Conservation (phyloP, 1,140 invertebrate species). For the Drosophila kikkawai region DNA sequence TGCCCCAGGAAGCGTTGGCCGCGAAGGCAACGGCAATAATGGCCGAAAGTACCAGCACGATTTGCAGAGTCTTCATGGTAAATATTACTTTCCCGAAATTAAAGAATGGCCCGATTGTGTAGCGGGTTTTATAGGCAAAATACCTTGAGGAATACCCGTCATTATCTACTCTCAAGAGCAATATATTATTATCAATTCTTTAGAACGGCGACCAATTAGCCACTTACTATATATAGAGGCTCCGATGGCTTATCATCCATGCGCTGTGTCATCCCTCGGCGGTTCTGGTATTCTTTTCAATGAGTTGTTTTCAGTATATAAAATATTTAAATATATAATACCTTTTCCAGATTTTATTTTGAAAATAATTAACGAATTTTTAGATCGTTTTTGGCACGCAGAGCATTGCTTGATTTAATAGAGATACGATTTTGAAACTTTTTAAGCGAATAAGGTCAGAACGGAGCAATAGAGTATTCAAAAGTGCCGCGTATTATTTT, state of each 20-base stretch:
- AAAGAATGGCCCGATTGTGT: neutral
- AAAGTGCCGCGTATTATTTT: neutral
- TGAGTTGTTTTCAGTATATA: too few species aligned
- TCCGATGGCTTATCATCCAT: conserved; percentile 24
- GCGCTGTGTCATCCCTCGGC: conserved; percentile 16
- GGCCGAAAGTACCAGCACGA: conserved; percentile 41
- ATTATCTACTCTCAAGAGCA: conserved; percentile 21
- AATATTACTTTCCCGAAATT: neutral
- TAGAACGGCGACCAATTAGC: conserved; percentile 25
- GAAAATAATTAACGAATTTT: too few species aligned
- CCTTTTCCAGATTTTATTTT: too few species aligned
- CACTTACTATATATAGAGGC: conserved; percentile 17
- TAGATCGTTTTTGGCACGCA: too few species aligned
- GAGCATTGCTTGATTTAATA: too few species aligned
- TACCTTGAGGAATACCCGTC: neutral
- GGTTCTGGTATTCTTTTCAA: conserved; percentile 10
- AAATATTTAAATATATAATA: too few species aligned
- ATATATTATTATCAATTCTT: conserved; percentile 31
- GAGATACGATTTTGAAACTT: too few species aligned
- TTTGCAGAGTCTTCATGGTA: conserved; percentile 42
- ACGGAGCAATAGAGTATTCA: too few species aligned
- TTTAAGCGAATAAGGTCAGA: too few species aligned
- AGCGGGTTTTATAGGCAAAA: conserved; percentile 17
- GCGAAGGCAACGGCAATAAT: conserved; percentile 48
- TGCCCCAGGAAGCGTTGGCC: conserved; percentile 47